These are phyloP conservation scores for Drosophila anomalata DNA, from an alignment of 2,888 invertebrate species.

Conservation along the genomic window DNA sequence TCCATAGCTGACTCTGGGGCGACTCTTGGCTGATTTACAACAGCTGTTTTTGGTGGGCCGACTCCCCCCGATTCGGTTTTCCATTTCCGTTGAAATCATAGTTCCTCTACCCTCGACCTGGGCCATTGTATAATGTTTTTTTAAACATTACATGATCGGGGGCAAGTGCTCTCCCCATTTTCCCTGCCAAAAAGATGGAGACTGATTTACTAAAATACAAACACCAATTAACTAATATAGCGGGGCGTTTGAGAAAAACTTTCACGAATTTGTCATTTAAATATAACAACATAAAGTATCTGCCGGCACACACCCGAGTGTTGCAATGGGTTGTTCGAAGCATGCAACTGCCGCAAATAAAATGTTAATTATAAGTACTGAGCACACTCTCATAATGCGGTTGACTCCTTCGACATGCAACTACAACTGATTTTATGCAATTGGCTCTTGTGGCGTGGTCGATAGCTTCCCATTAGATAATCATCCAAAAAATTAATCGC, in stretches of 20 bases:
- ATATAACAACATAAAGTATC: constrained; percentile 24
- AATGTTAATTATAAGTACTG: constrained; percentile 34
- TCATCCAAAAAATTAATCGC: constrained; percentile 34
- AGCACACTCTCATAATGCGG: constrained; percentile 18
- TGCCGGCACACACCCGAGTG: constrained; percentile 11
- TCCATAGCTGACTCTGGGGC: constrained; percentile 19
- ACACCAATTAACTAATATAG: constrained; percentile 32
- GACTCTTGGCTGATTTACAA: constrained; percentile 70
- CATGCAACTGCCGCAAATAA: constrained; percentile 39
- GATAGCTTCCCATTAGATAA: constrained; percentile 46
- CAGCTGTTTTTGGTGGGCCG: constrained; percentile 48
- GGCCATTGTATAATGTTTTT: constrained; percentile 49
- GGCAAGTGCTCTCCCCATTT: constrained; percentile 16
- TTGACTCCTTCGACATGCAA: constrained; percentile 38
- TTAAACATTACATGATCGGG: constrained; percentile 18
- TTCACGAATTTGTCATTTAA: constrained; percentile 50
- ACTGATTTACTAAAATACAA: not conserved
- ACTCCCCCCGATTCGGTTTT: constrained; percentile 47
- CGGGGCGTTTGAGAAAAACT: constrained; percentile 45
- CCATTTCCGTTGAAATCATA: constrained; percentile 64
- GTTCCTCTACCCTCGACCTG: constrained; percentile 69
- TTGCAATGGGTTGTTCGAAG: constrained; percentile 23
- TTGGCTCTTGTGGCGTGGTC: constrained; percentile 25
- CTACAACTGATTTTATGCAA: constrained; percentile 26
- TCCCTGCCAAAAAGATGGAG: not conserved